A percentile compares a stretch with the other conserved stretches of the same genome.
phyloP scores from a whole-genome alignment of 2,888 invertebrate species.

The Ditula angustiorana region DNA sequence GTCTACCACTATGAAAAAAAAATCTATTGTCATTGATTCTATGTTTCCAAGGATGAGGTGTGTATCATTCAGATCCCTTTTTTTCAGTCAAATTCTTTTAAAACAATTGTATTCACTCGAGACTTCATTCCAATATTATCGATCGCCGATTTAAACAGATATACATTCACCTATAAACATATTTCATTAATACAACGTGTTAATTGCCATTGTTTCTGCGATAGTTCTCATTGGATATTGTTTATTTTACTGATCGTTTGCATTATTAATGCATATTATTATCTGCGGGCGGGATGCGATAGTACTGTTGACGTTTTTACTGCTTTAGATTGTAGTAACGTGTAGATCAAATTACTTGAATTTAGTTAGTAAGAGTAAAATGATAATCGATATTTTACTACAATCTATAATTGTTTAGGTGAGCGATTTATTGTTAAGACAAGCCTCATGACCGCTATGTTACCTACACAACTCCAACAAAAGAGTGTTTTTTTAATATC shows the following conservation, averaged over 20 bases:
- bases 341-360: not conserved
- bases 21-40: too few relatives aligned
- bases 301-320: not conserved
- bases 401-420: too few relatives aligned
- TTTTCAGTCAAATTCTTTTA: too few relatives aligned
- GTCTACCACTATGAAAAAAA: too few relatives aligned
- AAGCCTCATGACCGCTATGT: too few relatives aligned
- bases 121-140: not conserved
- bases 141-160: not conserved
- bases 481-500: too few relatives aligned
- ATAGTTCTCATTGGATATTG: not conserved
- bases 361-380: too few relatives aligned
- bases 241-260: slow-evolving; percentile 8
- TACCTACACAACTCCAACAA: too few relatives aligned
- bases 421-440: too few relatives aligned
- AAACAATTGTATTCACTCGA: not conserved
- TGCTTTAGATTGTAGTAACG: not conserved
- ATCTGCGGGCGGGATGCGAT: not conserved
- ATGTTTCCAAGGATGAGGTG: too few relatives aligned
- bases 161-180: not conserved
- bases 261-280: not conserved
- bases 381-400: too few relatives aligned
- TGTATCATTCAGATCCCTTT: too few relatives aligned
- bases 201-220: slow-evolving; percentile 12
- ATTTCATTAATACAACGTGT: slow-evolving; percentile 11